A percentile compares a stretch with the other conserved stretches of the same genome.
phyloP scores from a whole-genome alignment of 64 coral and sea anemone species.

The Montipora sp. region DNA sequence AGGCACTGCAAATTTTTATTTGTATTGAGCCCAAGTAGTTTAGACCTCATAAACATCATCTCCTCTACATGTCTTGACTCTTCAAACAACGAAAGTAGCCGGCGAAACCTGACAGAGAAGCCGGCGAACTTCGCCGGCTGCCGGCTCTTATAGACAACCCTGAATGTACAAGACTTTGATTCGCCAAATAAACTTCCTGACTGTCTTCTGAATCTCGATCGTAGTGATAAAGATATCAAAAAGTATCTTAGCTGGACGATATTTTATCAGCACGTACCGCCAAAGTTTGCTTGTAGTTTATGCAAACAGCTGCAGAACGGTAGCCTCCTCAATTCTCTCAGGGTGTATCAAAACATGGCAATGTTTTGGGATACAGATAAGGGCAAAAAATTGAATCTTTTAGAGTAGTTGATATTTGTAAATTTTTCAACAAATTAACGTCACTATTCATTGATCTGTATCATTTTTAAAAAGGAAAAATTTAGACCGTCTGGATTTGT shows the following conservation, averaged over 20 bases:
- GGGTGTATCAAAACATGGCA: slow-evolving; percentile 29
- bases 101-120: no score
- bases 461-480: no score
- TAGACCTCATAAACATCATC: no score
- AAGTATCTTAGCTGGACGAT: slow-evolving; percentile 68
- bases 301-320: slow-evolving; percentile 51
- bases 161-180: slow-evolving; percentile 60
- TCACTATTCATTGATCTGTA: no score
- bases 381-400: background rate
- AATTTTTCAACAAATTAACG: no score
- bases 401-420: background rate
- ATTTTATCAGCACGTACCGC: slow-evolving; percentile 24
- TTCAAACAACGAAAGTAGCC: no score
- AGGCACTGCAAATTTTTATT: no score
- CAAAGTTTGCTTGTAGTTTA: slow-evolving; percentile 52
- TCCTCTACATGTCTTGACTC: no score
- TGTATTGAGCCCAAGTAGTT: no score
- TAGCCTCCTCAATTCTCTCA: slow-evolving; percentile 19
- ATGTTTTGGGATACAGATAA: slow-evolving; percentile 8
- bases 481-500: no score
- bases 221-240: slow-evolving; percentile 44
- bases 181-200: slow-evolving; percentile 57
- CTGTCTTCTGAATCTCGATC: slow-evolving; percentile 42
- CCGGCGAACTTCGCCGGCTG: no score
- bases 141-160: no score